phyloP scores from a whole-genome alignment of 2,797 vertebrate species.

The Diglossa cyanea region DNA sequence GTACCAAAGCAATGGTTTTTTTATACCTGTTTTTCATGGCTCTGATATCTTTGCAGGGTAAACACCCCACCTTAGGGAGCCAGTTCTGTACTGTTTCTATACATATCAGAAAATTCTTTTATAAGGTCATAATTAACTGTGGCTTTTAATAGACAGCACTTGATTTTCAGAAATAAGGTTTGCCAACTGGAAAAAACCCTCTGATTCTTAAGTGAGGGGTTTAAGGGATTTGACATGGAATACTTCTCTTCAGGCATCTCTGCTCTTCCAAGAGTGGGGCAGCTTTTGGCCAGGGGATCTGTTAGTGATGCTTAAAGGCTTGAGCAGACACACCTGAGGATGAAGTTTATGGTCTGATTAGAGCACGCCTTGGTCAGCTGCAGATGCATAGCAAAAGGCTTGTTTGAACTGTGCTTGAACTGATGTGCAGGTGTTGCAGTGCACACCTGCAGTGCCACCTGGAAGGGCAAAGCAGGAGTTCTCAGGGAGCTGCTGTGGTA shows the following conservation, averaged over 20 bases:
- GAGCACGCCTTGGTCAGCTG: rapidly evolving
- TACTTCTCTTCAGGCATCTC: background rate
- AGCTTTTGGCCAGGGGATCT: background rate
- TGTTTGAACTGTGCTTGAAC: background rate
- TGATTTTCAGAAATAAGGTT: background rate
- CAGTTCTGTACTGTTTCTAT: background rate
- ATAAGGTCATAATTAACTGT: background rate
- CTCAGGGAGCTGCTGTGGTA: background rate
- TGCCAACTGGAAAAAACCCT: rapidly evolving
- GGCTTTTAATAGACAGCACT: background rate
- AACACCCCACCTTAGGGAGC: background rate
- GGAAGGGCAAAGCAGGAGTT: background rate
- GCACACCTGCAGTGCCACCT: rapidly evolving
- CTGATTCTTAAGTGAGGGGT: background rate
- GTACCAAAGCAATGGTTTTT: background rate
- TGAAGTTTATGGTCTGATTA: background rate
- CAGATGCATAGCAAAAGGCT: background rate
- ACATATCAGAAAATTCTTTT: background rate
- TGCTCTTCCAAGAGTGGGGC: background rate
- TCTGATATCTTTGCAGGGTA: background rate
- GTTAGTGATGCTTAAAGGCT: background rate
- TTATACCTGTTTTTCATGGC: background rate
- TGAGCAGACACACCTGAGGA: background rate
- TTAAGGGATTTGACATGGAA: background rate
- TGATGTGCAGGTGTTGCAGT: rapidly evolving